Percentiles rank a stretch among this genome's conserved stretches.
phyloP scores from a whole-genome alignment of 1,140 invertebrate genomes.

The Tribolium madens region DNA sequence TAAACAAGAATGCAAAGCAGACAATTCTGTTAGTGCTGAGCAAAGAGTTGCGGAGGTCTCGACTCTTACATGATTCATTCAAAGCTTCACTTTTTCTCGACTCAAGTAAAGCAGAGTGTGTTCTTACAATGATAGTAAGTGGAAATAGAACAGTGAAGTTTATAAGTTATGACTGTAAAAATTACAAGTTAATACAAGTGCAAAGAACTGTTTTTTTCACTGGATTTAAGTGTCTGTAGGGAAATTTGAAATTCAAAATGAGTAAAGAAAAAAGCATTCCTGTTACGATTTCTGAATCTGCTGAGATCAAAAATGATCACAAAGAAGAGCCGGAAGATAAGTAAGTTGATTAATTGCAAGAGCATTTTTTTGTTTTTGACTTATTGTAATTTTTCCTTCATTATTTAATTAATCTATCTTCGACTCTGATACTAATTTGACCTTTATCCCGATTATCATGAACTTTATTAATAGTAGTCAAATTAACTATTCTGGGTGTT shows the following conservation, averaged over 20 bases:
- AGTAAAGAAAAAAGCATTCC: slow-evolving; percentile 1
- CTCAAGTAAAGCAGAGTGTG: background rate
- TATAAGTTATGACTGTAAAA: background rate
- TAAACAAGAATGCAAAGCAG: slow-evolving; percentile 27
- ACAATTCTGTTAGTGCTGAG: slow-evolving; percentile 13
- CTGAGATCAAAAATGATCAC: background rate
- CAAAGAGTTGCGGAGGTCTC: slow-evolving; percentile 22
- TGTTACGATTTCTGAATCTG: background rate
- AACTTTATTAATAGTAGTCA: background rate
- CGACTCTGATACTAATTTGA: background rate
- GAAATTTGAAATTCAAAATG: background rate
- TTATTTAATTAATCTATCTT: background rate
- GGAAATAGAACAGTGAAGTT: background rate
- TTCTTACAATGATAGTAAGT: slow-evolving; percentile 23
- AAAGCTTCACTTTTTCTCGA: slow-evolving; percentile 1
- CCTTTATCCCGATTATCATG: background rate
- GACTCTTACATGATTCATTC: background rate
- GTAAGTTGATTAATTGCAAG: background rate
- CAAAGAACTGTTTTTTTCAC: slow-evolving; percentile 5
- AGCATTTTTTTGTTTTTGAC: background rate
- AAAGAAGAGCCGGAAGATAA: background rate
- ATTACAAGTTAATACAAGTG: slow-evolving; percentile 10
- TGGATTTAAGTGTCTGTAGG: background rate
- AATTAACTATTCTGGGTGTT: background rate
- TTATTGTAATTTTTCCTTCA: background rate